These are phyloP conservation scores for Numida meleagris DNA, from an alignment of 2,113 vertebrate species.

Conservation along the genomic window DNA sequence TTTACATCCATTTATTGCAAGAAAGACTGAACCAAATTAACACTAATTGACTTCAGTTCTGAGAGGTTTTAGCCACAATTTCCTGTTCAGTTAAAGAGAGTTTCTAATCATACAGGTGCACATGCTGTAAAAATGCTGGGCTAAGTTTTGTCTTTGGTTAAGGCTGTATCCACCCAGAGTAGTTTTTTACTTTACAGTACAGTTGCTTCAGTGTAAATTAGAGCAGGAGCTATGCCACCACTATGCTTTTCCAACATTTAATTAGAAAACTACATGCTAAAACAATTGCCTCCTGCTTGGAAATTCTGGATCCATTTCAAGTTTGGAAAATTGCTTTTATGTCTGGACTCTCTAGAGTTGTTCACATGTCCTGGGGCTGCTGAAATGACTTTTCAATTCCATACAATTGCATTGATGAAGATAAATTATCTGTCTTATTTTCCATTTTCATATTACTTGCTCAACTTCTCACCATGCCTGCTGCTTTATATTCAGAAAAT, in stretches of 20 bases:
- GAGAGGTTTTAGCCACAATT: not conserved
- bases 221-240: not conserved
- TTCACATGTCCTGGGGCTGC: not conserved
- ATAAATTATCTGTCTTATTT: conserved; percentile 40
- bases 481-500: conserved; percentile 5
- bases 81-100: not conserved
- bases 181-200: not conserved
- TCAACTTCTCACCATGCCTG: not conserved
- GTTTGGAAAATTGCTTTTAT: conserved; percentile 54
- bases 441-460: not conserved
- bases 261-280: conserved; percentile 51
- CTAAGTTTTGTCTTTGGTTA: not conserved
- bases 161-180: not conserved
- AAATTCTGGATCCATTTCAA: conserved; percentile 39
- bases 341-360: not conserved
- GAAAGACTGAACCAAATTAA: conserved; percentile 51
- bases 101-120: not conserved
- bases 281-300: conserved; percentile 37
- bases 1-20: conserved; percentile 60
- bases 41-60: conserved; percentile 46
- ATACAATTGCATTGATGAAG: not conserved
- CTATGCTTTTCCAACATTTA: conserved; percentile 42
- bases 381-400: conserved; percentile 42
- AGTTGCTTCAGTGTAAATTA: not conserved
- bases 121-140: not conserved